These are phyloP conservation scores for Campylorhamphus procurvoides DNA, from an alignment of 2,113 vertebrate species.

Conservation along the genomic window DNA sequence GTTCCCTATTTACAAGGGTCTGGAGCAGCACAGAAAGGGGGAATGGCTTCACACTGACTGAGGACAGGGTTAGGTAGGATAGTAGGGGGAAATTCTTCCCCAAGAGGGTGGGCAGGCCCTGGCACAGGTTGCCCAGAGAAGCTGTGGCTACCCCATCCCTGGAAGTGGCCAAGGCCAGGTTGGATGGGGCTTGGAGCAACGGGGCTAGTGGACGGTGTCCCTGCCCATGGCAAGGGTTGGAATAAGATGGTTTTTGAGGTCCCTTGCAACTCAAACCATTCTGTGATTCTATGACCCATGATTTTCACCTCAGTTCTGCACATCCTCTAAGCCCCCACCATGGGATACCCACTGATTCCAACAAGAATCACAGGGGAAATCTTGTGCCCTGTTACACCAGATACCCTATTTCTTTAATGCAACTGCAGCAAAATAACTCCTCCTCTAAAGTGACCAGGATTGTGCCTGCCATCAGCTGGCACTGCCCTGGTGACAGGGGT, in stretches of 20 bases:
- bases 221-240: neutral
- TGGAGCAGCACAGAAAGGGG: too few relatives aligned
- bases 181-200: fast-evolving
- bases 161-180: too few relatives aligned
- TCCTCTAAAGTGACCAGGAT: neutral
- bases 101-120: neutral
- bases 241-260: fast-evolving
- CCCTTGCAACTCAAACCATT: neutral
- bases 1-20: neutral
- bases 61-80: neutral
- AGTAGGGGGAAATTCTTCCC: neutral
- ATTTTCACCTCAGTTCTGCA: neutral
- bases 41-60: too few relatives aligned
- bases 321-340: neutral
- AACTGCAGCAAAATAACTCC: fast-evolving
- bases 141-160: too few relatives aligned
- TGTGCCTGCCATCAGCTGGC: neutral
- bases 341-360: neutral
- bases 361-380: neutral
- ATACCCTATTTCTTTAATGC: neutral
- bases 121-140: neutral
- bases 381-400: neutral
- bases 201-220: neutral
- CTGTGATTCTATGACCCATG: neutral
- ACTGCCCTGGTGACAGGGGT: neutral